Base-by-base conservation (phyloP, 2,797 vertebrate genomes). In the Gymnoscopelus microlampas region DNA sequence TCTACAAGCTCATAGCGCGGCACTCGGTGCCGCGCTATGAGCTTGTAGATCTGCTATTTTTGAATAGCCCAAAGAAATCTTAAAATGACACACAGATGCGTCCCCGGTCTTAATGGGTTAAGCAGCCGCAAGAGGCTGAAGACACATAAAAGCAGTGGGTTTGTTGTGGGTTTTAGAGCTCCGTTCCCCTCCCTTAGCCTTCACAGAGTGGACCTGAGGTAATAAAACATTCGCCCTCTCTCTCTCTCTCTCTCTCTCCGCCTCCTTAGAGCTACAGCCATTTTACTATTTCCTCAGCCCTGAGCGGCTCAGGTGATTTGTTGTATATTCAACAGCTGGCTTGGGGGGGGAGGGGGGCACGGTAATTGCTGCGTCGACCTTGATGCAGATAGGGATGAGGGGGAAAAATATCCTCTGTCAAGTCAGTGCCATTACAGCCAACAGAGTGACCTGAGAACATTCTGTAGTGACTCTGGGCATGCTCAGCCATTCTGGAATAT, bases 301-400 rank as follows among this genome's bases (percentile, higher is more conserved):
- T 24, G 54, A 83, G 76, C 79, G 77, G 82, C 82, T 57, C 83
- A 86, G 84, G 81, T 89, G 88, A 90, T 91, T 91, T 92, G 91
- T 89, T 89, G 84, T 87, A 72, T 86, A 75, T 86, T 88, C 80
- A 80, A 77, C 71, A 53, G 60, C 53, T 75, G 68, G 77, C 75
- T 2, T 4, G 63, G n/a, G 73, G 3, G 10, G 82, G 70, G 55
- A 29, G 19, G 11, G 56, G 56, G 35, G 80, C 26, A 19, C 59
- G 69, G 84, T 91, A 91, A 91, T 91, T 88, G 81, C 87, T 65
- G 73, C 47, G 71, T 70, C 84, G 87, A 92, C 90, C 90, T 92
- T 91, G 90, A 92, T 87, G 85, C 80, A 86, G 81, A 92, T 83
- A 77, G 60, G 86, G 85, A 87, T 89, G 90, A 88, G 91, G 89